Evolutionary conservation across 2,888 invertebrate species (phyloP).

Genomic region (Tridacna crocea): DNA sequence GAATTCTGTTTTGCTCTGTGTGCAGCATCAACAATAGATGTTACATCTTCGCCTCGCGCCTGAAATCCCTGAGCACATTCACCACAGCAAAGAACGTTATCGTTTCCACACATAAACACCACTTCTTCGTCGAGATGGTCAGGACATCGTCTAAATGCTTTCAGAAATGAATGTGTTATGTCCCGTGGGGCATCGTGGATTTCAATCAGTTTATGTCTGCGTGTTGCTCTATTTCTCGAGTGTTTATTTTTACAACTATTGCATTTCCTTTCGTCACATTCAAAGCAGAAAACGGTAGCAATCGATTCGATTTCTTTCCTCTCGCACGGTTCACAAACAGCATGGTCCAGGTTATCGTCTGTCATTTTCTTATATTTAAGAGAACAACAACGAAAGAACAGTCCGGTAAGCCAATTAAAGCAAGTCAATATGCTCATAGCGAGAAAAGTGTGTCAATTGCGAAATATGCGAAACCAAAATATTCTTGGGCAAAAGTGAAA

Average conservation of each 20-base stretch:
- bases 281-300: constrained; percentile 3
- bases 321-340: background rate
- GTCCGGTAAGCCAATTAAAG: no score
- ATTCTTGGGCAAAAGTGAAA: no score
- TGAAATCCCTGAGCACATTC: background rate
- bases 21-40: background rate
- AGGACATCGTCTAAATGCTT: background rate
- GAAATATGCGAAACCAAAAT: no score
- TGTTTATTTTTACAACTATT: constrained; percentile 13
- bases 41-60: background rate
- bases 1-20: background rate
- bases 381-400: no score
- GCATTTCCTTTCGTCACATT: constrained; percentile 9
- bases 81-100: background rate
- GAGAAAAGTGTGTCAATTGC: no score
- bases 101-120: background rate
- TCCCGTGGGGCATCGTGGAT: background rate
- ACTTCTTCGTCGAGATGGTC: background rate
- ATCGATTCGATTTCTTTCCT: background rate
- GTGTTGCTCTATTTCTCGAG: background rate
- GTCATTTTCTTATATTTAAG: background rate
- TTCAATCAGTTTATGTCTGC: background rate
- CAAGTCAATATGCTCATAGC: no score
- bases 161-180: constrained; percentile 10
- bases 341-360: background rate